phyloP scores from a whole-genome alignment of 2,888 invertebrate genomes.

The Mesochorus sp. region DNA sequence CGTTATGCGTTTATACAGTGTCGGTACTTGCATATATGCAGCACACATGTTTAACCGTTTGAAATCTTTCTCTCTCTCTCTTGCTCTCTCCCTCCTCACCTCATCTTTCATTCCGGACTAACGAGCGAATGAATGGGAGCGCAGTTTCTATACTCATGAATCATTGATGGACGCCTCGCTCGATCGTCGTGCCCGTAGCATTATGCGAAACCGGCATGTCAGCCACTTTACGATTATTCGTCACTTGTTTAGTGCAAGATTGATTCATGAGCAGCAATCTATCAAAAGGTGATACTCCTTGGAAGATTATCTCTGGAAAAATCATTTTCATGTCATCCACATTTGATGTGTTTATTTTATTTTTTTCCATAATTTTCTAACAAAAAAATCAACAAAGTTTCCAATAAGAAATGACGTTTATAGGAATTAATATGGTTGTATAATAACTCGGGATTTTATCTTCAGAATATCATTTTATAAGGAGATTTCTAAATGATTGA shows the following conservation, averaged over 20 bases:
- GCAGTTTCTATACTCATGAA: slow-evolving; percentile 68
- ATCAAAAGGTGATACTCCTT: not conserved
- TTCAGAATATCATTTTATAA: no score
- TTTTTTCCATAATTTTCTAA: no score
- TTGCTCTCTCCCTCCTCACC: not conserved
- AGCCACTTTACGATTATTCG: slow-evolving; percentile 10
- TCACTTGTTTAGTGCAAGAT: not conserved
- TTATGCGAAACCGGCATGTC: slow-evolving; percentile 1
- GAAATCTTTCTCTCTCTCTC: no score
- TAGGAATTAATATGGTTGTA: no score
- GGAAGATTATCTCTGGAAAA: not conserved
- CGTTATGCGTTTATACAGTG: slow-evolving; percentile 35
- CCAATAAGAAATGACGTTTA: no score
- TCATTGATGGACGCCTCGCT: slow-evolving; percentile 65
- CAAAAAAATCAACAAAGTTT: no score
- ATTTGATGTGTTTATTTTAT: no score
- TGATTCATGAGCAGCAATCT: not conserved
- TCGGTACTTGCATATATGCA: slow-evolving; percentile 3
- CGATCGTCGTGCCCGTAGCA: slow-evolving; percentile 20
- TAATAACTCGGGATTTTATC: no score
- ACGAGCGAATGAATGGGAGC: slow-evolving; percentile 61
- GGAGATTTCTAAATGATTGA: no score
- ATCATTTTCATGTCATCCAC: no score
- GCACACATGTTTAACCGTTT: not conserved
- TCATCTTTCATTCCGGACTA: slow-evolving; percentile 8